Conservation (phyloP, 2,113 vertebrate species). For the Bungarus multicinctus region DNA sequence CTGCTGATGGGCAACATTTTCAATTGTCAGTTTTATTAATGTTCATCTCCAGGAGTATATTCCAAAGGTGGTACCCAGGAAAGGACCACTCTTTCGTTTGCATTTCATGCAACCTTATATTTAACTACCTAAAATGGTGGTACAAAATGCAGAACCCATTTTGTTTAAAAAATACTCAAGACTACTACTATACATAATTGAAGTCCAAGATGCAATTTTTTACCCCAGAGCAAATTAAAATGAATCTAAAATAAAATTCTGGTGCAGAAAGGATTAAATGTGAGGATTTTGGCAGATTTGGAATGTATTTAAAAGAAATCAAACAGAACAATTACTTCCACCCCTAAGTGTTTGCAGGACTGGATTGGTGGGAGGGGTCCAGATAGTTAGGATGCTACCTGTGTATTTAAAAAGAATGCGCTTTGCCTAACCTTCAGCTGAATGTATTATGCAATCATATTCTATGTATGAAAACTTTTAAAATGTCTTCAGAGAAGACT, state of each 20-base stretch:
- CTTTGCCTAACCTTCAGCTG: conserved; percentile 83
- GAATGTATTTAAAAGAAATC: neutral
- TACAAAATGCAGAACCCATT: neutral
- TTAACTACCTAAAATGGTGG: neutral
- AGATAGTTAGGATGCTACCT: conserved; percentile 68
- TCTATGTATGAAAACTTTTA: conserved; percentile 77
- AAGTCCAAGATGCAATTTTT: neutral
- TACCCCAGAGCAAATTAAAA: neutral
- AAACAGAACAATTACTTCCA: fast-evolving
- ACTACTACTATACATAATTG: neutral
- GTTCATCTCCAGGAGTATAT: neutral
- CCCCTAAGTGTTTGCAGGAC: conserved; percentile 25
- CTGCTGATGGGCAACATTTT: neutral
- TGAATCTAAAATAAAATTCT: neutral
- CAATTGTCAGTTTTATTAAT: neutral
- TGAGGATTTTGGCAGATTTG: neutral
- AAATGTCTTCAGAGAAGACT: conserved; percentile 86
- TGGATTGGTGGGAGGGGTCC: neutral
- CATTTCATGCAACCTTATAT: neutral
- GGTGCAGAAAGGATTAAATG: neutral
- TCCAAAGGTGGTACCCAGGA: neutral
- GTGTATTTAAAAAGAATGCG: conserved; percentile 72
- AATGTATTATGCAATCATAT: conserved; percentile 83
- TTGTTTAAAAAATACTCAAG: neutral
- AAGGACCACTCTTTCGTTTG: too few relatives aligned